Evolutionary conservation across 2,113 vertebrate genomes (phyloP), one percentile per base, ranked within the genome.

Genomic region (Notothenia coriiceps): DNA sequence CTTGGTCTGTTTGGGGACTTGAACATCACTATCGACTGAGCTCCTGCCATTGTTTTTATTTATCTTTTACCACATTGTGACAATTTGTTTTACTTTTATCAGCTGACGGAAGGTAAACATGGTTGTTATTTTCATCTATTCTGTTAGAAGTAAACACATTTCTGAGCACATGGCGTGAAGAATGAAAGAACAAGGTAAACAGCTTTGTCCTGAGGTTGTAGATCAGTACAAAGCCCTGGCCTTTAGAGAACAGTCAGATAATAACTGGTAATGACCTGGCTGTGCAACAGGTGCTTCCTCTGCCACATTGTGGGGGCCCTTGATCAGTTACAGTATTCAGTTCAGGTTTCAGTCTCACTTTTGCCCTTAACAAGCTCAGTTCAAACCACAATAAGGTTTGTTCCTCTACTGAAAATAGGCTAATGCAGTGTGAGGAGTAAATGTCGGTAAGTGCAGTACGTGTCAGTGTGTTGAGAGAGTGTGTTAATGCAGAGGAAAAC

Each of bases 271-370:
- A 83, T 74, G 72, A 84, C 74, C 67, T 40, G 57, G 59, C 72
- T 77, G 52, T 43, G 63, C 57, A 87, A 86, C 94, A 95, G 94
- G 94, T 95, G 94, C 91, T 95, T 95, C 94, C 94, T 94, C 86
- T 66, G 20, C 66, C 5, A 86, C 82, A 60, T 87, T 82, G 80
- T 59, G 35, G 80, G 78, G 77, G 70, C 62, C 57, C 43, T 10
- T 20, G 56, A 60, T 51, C 64, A 79, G 71, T 40, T 72, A 50
- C 79, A 68, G 63, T 51, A 62, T 43, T 79, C 64, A 62, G 60
- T 35, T 33, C 51, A 57, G 62, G 57, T 60, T 43, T 62, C 56
- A 59, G 64, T 82, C 44, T 89, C 79, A 79, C 77, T 82, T 63
- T 65, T 85, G 72, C 69, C 22, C 10, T 69, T 44, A 18, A 43